Evolutionary conservation across 2,888 invertebrate species (phyloP).

Genomic region (Scrobipalpa costella): DNA sequence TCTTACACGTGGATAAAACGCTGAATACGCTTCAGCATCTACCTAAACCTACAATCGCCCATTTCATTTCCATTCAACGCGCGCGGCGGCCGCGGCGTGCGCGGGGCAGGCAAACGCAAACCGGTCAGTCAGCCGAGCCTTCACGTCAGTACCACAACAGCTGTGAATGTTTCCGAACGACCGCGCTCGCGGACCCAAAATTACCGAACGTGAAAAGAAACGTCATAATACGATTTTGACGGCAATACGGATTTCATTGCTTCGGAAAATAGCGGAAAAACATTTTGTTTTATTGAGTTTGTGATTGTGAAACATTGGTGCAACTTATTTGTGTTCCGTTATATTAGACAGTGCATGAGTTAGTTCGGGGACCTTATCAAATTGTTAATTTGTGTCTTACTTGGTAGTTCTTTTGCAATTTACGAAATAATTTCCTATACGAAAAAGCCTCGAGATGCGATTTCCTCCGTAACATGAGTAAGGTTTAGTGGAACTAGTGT

Average conservation of each 20-base stretch:
- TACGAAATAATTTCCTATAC: slow-evolving; percentile 35
- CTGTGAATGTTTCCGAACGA: slow-evolving; percentile 63
- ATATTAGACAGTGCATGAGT: slow-evolving; percentile 16
- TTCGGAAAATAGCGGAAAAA: neutral
- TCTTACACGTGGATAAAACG: too few relatives aligned
- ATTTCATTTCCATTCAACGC: slow-evolving; percentile 47
- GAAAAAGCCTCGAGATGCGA: slow-evolving; percentile 40
- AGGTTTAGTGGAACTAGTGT: slow-evolving; percentile 25
- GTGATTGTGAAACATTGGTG: slow-evolving; percentile 28
- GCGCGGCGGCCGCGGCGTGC: slow-evolving; percentile 34
- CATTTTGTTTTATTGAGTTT: slow-evolving; percentile 10
- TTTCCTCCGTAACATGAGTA: slow-evolving; percentile 32
- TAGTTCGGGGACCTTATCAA: slow-evolving; percentile 30
- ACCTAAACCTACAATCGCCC: slow-evolving; percentile 13
- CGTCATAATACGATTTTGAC: slow-evolving; percentile 53
- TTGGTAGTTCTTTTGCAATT: slow-evolving; percentile 8
- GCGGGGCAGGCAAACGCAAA: slow-evolving; percentile 37
- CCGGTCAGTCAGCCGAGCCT: slow-evolving; percentile 38
- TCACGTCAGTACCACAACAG: slow-evolving; percentile 62
- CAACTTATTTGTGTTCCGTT: slow-evolving; percentile 27
- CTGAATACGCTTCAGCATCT: too few relatives aligned
- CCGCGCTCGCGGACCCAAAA: slow-evolving; percentile 39
- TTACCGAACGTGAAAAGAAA: slow-evolving; percentile 55
- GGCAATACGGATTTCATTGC: slow-evolving; percentile 26
- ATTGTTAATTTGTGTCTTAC: slow-evolving; percentile 31